These are phyloP conservation scores for Lordiphosa clarofinis DNA, from an alignment of 1,140 invertebrate genomes.

Conservation along the genomic window DNA sequence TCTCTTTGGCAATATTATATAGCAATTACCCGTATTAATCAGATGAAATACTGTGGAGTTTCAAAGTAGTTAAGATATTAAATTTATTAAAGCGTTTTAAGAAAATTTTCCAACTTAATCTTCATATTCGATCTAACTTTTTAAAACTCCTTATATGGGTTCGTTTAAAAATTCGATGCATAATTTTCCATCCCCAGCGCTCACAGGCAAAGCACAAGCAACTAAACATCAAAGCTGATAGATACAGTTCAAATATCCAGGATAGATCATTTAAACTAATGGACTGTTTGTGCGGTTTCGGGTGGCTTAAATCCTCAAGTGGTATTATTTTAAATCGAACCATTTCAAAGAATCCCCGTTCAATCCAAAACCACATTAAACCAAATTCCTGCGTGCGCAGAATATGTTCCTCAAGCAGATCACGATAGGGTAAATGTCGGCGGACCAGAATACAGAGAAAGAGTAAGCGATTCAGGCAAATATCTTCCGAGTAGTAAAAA, in stretches of 20 bases:
- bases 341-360: constrained; percentile 43
- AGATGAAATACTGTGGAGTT: no score
- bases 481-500: constrained; percentile 45
- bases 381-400: constrained; percentile 39
- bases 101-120: no score
- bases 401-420: constrained; percentile 49
- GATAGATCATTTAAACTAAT: constrained; percentile 25
- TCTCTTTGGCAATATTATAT: no score
- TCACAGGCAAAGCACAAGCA: constrained; percentile 32
- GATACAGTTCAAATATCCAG: constrained; percentile 34
- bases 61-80: no score
- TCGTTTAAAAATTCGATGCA: no score
- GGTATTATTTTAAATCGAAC: constrained; percentile 4
- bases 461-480: constrained; percentile 29
- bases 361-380: constrained; percentile 27
- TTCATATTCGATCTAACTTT: no score
- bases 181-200: no score
- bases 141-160: no score
- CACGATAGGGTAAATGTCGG: constrained; percentile 36
- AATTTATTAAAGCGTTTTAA: no score
- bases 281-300: neutral
- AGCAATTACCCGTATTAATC: no score
- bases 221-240: neutral
- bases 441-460: constrained; percentile 30
- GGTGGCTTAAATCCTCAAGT: constrained; percentile 23